Base-by-base conservation (phyloP, 2,113 vertebrate genomes). In the Fukomys damarensis region DNA sequence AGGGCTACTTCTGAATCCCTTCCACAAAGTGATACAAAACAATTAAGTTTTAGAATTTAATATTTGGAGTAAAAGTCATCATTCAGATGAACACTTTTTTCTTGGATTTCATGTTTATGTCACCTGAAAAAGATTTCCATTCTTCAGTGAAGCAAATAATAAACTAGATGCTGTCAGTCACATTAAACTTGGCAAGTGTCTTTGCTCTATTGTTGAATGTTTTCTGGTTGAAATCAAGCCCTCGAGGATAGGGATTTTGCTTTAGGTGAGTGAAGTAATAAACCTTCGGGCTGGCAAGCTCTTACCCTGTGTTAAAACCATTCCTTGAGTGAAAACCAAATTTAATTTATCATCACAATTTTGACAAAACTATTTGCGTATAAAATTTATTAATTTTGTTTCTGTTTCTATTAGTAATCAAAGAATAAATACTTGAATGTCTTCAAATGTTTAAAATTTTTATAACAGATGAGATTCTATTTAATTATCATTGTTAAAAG, bases 271-370 rank as follows among this genome's bases (percentile, higher is more conserved):
- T 74, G n/a, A 92, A 90, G 66, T 80, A 88, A 68, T 41, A 74
- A 61, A 74, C 30, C 49, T 86, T 52, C 58, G 41, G 68, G 24
- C 28, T 79, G 43, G 43, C 2, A 38, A 95, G 49, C 12, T 77
- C 5, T 41, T 49, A n/a, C 3, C 12, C n/a, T 63, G 32, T 49
- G 46, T 16, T 86, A n/a, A n/a, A n/a, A 14, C 19, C 46, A 61
- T 72, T 89, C 2, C 4, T 93, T 87, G 38, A 85, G 9, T 65
- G 22, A 96, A 94, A 96, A 63, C 3, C 16, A 76, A 92, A 91
- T 94, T 89, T 59, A 83, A 91, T 93, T 84, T 59, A 81, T 35
- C 84, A 84, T 65, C 89, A 76, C 7, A 49, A 63, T 54, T 97
- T 86, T 70, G 35, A 89, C 77, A 10, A 70, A 94, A 88, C 28